Percentiles rank a stretch among this genome's conserved stretches.
Conservation (phyloP, 2,797 vertebrate genomes). For the Artibeus lituratus region DNA sequence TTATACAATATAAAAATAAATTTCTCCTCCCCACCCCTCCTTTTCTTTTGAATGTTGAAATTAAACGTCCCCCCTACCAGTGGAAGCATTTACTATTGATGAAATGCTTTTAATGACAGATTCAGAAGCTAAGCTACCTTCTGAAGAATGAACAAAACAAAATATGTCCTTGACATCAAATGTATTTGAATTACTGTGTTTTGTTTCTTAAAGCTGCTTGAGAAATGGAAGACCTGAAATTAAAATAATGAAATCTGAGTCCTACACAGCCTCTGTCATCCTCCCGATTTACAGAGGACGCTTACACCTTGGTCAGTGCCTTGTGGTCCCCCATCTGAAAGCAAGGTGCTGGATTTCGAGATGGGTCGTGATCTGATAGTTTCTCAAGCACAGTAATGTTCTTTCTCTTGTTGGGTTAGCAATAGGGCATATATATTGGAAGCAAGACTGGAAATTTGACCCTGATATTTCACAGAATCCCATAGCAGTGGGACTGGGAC, state of each 20-base stretch:
- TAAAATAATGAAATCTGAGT: neutral
- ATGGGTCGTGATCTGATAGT: neutral
- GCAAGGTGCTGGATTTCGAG: neutral
- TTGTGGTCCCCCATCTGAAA: neutral
- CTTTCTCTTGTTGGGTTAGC: neutral
- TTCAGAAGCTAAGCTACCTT: conserved; percentile 22
- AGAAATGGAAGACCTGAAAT: neutral
- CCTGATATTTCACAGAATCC: neutral
- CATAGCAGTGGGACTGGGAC: too few relatives aligned
- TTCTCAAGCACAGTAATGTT: neutral
- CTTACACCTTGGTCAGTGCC: neutral
- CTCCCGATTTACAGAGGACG: neutral
- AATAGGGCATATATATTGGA: neutral
- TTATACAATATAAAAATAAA: neutral
- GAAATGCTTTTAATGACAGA: neutral
- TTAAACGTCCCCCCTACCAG: neutral
- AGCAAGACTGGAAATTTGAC: neutral
- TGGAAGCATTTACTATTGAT: neutral
- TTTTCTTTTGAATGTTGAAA: neutral
- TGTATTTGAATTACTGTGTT: neutral
- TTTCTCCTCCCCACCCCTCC: neutral
- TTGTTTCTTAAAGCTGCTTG: neutral
- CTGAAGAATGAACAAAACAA: conserved; percentile 7
- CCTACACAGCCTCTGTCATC: neutral
- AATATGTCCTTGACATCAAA: neutral